Percentiles rank a stretch among this genome's conserved stretches.
Evolutionary conservation across 2,113 vertebrate species (phyloP).

Genomic region (Tetraodon nigroviridis): DNA sequence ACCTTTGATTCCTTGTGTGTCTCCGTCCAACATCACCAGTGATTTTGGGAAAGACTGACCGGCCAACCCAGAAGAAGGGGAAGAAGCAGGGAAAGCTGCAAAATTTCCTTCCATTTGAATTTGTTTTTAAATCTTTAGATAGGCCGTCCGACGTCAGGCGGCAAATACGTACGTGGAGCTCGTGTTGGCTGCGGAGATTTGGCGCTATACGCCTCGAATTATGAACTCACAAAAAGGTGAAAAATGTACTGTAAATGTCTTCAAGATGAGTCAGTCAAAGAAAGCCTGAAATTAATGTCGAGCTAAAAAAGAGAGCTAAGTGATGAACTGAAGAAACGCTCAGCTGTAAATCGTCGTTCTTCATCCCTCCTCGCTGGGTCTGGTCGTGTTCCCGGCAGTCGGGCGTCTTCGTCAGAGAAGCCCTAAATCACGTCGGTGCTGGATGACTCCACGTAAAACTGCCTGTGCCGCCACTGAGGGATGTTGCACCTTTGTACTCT

Average conservation of each 20-base stretch:
- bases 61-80: neutral
- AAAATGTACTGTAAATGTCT: too few species aligned
- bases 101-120: neutral
- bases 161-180: neutral
- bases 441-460: neutral
- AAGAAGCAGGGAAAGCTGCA: neutral
- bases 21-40: neutral
- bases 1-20: slow-evolving; percentile 1
- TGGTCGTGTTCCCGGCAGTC: too few species aligned
- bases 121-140: neutral
- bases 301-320: too few species aligned
- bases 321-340: too few species aligned
- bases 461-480: neutral
- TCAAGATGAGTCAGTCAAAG: too few species aligned
- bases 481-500: slow-evolving; percentile 22
- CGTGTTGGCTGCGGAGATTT: neutral
- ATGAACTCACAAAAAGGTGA: too few species aligned
- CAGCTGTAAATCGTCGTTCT: too few species aligned
- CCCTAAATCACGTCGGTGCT: neutral
- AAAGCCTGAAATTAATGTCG: too few species aligned
- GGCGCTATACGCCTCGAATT: too few species aligned
- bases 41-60: neutral
- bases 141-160: neutral
- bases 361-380: too few species aligned
- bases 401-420: too few species aligned